A percentile compares a stretch with the other conserved stretches of the same genome.
These are phyloP conservation scores for Leguminivora glycinivorella DNA, from an alignment of 1,140 invertebrate genomes.

Conservation along the genomic window DNA sequence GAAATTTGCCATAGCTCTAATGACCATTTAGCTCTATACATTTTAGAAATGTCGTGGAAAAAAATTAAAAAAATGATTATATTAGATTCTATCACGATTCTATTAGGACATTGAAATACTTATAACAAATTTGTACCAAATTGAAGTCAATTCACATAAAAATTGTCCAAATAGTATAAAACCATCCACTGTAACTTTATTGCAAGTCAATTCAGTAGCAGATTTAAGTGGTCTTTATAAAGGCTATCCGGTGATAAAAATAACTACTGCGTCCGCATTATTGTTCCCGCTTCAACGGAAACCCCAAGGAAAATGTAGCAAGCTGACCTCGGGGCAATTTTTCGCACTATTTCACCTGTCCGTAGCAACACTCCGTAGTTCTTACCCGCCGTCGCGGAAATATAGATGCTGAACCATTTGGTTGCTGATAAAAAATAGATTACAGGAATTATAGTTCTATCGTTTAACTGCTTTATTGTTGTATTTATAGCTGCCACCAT, in stretches of 20 bases:
- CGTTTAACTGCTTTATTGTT: no score
- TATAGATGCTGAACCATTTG: not conserved
- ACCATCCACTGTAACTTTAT: not conserved
- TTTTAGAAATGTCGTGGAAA: no score
- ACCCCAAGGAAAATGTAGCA: slow-evolving; percentile 36
- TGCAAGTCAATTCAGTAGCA: not conserved
- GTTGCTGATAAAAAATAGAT: not conserved
- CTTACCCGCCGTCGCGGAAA: slow-evolving; percentile 30
- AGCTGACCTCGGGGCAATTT: slow-evolving; percentile 58
- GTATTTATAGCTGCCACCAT: no score
- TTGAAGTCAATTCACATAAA: no score
- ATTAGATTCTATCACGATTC: no score
- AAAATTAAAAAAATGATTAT: no score
- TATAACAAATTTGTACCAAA: no score
- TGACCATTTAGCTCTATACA: no score
- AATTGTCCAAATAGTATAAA: no score
- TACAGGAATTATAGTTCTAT: not conserved
- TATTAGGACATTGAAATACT: no score
- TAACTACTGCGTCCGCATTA: not conserved
- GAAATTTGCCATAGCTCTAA: no score
- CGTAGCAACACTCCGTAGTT: slow-evolving; percentile 41
- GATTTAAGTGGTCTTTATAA: not conserved
- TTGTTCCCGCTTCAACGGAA: slow-evolving; percentile 20
- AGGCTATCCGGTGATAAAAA: not conserved
- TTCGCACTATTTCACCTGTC: slow-evolving; percentile 65